A percentile compares a stretch with the other conserved stretches of the same genome.
Evolutionary conservation across 1,140 invertebrate species (phyloP).

Genomic region (Cephus cinctus): DNA sequence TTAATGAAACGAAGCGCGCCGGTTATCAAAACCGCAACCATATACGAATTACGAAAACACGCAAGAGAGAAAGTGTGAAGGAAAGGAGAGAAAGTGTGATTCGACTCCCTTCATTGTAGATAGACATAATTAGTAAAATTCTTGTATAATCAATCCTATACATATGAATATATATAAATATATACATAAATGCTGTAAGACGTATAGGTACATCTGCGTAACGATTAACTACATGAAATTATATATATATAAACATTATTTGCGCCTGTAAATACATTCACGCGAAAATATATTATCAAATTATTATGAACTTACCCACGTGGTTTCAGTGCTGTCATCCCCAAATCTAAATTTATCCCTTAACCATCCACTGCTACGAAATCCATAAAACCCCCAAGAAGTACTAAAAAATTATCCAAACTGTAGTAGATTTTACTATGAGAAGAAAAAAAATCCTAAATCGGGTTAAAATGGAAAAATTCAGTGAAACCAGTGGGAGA

Average conservation of each 20-base stretch:
- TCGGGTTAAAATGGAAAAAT: no score
- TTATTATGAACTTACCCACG: slow-evolving; percentile 56
- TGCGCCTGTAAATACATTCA: slow-evolving; percentile 55
- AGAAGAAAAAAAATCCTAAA: no score
- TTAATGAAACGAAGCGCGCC: no score
- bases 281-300: slow-evolving; percentile 56
- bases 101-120: slow-evolving; percentile 44
- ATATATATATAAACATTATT: slow-evolving; percentile 50
- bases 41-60: neutral
- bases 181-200: slow-evolving; percentile 2
- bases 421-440: no score
- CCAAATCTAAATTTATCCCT: no score
- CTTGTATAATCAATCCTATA: slow-evolving; percentile 47
- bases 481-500: no score
- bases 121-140: slow-evolving; percentile 39
- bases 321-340: no score
- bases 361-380: no score
- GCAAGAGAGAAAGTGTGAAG: slow-evolving; percentile 15
- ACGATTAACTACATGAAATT: slow-evolving; percentile 32
- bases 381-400: no score
- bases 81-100: slow-evolving; percentile 10
- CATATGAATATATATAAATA: slow-evolving; percentile 45
- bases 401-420: no score
- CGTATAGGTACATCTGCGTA: slow-evolving; percentile 2
- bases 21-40: neutral